phyloP scores from a whole-genome alignment of 2,888 invertebrate genomes.

The Incurvaria masculella region DNA sequence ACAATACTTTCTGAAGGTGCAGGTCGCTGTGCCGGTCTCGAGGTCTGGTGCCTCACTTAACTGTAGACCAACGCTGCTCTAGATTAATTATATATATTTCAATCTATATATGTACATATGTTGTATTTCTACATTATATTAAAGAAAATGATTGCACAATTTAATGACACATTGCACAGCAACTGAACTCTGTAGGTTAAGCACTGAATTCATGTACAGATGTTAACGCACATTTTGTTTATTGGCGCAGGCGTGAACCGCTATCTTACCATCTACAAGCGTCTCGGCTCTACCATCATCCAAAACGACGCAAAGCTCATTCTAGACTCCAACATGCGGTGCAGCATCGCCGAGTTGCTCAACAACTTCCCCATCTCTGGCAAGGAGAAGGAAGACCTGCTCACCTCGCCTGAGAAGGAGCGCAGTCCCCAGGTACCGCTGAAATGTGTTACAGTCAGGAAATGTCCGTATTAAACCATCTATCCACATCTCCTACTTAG shows the following conservation, averaged over 20 bases:
- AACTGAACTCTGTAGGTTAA: neutral
- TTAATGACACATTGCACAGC: neutral
- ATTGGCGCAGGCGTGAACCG: conserved; percentile 65
- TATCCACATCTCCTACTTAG: no score
- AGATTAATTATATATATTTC: conserved; percentile 6
- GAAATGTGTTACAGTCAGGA: no score
- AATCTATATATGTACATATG: no score
- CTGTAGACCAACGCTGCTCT: no score
- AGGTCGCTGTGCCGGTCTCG: no score
- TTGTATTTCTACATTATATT: no score
- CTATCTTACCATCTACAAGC: conserved; percentile 67
- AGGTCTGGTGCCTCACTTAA: no score
- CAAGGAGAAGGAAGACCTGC: conserved; percentile 66
- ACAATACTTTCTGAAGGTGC: no score
- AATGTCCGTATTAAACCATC: no score
- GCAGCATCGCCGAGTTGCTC: conserved; percentile 59
- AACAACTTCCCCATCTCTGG: conserved; percentile 66
- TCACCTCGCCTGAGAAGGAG: conserved; percentile 65
- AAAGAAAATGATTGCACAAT: no score
- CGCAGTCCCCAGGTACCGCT: conserved; percentile 53
- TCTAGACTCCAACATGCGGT: conserved; percentile 60
- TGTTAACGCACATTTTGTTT: conserved; percentile 25
- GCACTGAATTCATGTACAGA: neutral
- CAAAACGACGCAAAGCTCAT: conserved; percentile 64
- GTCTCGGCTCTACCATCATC: conserved; percentile 63